A percentile compares a stretch with the other conserved stretches of the same genome.
These are phyloP conservation scores for Pseudoips prasinana DNA, from an alignment of 2,888 invertebrate species.

Conservation along the genomic window DNA sequence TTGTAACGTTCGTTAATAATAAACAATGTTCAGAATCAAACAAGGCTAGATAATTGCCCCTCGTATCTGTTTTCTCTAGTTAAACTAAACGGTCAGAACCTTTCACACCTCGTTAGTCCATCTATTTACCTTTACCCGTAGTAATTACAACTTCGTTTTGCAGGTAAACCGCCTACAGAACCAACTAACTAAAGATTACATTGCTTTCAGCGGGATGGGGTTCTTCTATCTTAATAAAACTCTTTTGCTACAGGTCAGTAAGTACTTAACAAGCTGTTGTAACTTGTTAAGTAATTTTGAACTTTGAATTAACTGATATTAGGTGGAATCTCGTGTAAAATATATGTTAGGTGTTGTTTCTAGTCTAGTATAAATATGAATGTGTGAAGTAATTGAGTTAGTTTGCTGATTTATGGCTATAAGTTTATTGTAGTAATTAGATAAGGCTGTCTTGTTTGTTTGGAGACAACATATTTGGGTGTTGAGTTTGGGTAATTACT, in stretches of 20 bases:
- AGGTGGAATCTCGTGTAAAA: too few relatives aligned
- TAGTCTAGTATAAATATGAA: conserved; percentile 16
- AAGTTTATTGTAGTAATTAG: conserved; percentile 6
- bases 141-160: conserved; percentile 25
- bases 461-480: too few relatives aligned
- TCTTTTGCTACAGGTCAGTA: conserved; percentile 74
- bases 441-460: too few relatives aligned
- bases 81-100: conserved; percentile 1
- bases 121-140: conserved; percentile 13
- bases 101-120: conserved; percentile 7
- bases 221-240: conserved; percentile 80
- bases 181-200: conserved; percentile 79
- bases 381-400: conserved; percentile 13
- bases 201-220: conserved; percentile 82
- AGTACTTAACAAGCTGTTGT: background rate
- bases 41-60: too few relatives aligned
- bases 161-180: conserved; percentile 83
- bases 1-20: too few relatives aligned
- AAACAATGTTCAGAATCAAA: too few relatives aligned
- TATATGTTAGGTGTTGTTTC: conserved; percentile 4
- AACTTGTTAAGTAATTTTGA: background rate
- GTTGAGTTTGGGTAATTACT: too few relatives aligned
- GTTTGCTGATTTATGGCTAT: conserved; percentile 15
- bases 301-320: background rate
- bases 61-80: too few relatives aligned